Base-by-base conservation (phyloP, 1,140 invertebrate species). In the Hypsibius dujardini region DNA sequence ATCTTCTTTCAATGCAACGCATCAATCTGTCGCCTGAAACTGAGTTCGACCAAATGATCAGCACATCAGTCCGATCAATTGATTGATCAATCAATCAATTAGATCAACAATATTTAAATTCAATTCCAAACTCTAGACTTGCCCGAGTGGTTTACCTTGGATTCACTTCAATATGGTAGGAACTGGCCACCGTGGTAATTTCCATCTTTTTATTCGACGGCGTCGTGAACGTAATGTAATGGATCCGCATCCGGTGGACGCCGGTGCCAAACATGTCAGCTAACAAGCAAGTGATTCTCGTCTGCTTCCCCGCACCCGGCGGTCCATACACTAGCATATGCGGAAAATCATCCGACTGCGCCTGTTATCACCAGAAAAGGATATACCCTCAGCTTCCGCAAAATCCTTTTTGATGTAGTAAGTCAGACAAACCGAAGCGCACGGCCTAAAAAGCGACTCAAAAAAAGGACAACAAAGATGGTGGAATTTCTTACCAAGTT, bases 201-300 rank as follows among this genome's bases (percentile, higher is more conserved):
- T 97, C 93, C 59, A 99, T 79, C 81, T 98, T 98, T 77, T 94
- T 94, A 76, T 95, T 96, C 0, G 92, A 96, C n/a, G 93, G 90
- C 56, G 93, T 95, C 77, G 83, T 82, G 77, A 95, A 94, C 71
- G 84, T 84, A 84, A 94, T 88, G 2, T 88, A 86, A 81, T 96
- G 92, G 79, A 93, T 90, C 70, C 90, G 81, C 2, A 98, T 79
- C 75, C 89, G 86, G 77, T 97, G 93, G 1, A 90, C 90, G 46
- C 93, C 92, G 40, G 84, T 78, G 0, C 95, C 96, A 82, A 96
- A 99, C 7, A 99, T 80, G 81, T 98, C 93, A 75, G 87, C 84
- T 2, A 99, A 81, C 14, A 97, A 80, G 77, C 91, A 95, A 86
- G 94, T 91, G 72, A 98, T 90, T 72, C 95, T 82, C 0, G 96